Base-by-base conservation (phyloP, 2,113 vertebrate genomes). In the Eira barbara region DNA sequence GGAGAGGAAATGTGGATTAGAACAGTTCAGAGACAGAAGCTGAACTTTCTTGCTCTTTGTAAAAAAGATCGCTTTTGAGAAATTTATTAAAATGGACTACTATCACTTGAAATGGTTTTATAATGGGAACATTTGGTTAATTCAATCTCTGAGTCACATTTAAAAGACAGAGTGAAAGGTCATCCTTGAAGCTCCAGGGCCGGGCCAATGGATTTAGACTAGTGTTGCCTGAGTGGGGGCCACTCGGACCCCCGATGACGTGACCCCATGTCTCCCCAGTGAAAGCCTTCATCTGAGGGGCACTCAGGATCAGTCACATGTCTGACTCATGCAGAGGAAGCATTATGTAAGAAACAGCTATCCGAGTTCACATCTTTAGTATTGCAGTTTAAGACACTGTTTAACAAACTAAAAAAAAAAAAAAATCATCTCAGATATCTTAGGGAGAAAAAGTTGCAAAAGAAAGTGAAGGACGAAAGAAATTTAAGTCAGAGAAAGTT, bases 241-340 rank as follows among this genome's bases (percentile, higher is more conserved):
- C 31, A 13, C 27, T 52, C 6, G 11, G 29, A 27, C 2, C 7
- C 25, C 7, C 14, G 8, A 8, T 2, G 7, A 12, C 0, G 2
- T 15, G 36, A 4, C 1, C 0, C 2, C 2, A 9, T 6, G 9
- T 6, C 5, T 9, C 1, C 17, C 4, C 11, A 2, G 1, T 45
- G 20, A 45, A 11, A 29, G 6, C 4, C 36, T 63, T 67, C 63
- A n/a, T 91, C 15, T 21, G 11, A 61, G 31, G 74, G 15, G 0
- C 0, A 1, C 29, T 29, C 7, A 15, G 63, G 25, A 9, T 39
- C 9, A 11, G 11, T 9, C 31, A 7, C 27, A 21, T 0, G 29
- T 34, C 36, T 55, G 20, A 73, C 25, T 52, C 65, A 5, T 14
- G 55, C 73, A 57, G 23, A 17, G 36, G 36, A 90, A 86, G 25